These are phyloP conservation scores for Nibea albiflora DNA, from an alignment of 2,113 vertebrate genomes.

Conservation along the genomic window DNA sequence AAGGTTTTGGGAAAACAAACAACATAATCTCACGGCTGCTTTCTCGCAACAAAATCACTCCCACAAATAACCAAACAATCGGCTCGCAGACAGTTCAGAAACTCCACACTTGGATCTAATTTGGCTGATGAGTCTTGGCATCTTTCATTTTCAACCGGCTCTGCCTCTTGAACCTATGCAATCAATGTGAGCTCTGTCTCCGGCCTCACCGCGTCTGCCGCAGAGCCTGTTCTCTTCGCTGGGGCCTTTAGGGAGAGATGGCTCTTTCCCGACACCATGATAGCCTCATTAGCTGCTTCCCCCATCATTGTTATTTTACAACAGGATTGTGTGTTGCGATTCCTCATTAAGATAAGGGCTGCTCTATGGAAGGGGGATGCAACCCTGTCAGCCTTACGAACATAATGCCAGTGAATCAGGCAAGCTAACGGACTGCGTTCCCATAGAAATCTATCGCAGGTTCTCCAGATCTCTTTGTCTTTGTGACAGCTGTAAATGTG, in stretches of 20 bases:
- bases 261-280: slow-evolving; percentile 84
- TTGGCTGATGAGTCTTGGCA: slow-evolving; percentile 80
- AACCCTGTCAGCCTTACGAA: slow-evolving; percentile 80
- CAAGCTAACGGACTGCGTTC: slow-evolving; percentile 77
- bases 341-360: slow-evolving; percentile 89
- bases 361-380: slow-evolving; percentile 77
- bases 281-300: slow-evolving; percentile 89
- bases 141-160: slow-evolving; percentile 74
- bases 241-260: slow-evolving; percentile 82
- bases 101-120: slow-evolving; percentile 77
- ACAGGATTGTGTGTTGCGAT: slow-evolving; percentile 86
- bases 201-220: slow-evolving; percentile 61
- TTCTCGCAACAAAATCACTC: slow-evolving; percentile 71
- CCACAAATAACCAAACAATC: slow-evolving; percentile 66
- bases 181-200: slow-evolving; percentile 82
- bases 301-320: slow-evolving; percentile 88
- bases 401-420: slow-evolving; percentile 75
- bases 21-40: slow-evolving; percentile 74
- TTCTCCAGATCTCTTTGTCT: slow-evolving; percentile 48
- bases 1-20: slow-evolving; percentile 80
- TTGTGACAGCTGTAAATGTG: slow-evolving; percentile 53
- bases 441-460: slow-evolving; percentile 55
- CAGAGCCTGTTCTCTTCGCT: slow-evolving; percentile 72
- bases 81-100: slow-evolving; percentile 61
- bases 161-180: slow-evolving; percentile 78